Evolutionary conservation across 1,140 invertebrate species (phyloP), one percentile per base, ranked within the genome.

Genomic region (Papilio aristodemus): DNA sequence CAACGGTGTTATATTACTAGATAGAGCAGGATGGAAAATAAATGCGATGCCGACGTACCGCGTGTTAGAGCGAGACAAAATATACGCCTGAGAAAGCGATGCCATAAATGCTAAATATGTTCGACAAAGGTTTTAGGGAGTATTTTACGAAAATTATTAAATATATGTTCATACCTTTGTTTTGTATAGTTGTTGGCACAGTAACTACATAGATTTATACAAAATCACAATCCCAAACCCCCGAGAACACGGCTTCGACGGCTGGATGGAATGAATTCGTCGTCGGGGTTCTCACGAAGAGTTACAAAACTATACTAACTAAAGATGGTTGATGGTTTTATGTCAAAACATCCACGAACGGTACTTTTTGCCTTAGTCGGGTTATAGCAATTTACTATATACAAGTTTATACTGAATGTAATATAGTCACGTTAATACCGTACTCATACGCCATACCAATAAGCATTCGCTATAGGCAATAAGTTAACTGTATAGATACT

Each of bases 1-100:
- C 86, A 91, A 90, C 89, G 89, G 87, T 91, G 89, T 91, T 91
- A 90, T 89, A 91, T 91, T 91, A 91, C 89, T 88, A 85, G 86
- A 82, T 75, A 78, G 85, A 91, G 83, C 74, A 87, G 89, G 89
- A 90, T 69, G 78, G 82, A 82, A 81, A 79, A 87, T 80, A 77
- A 84, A 82, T 81, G 76, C 76, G 79, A 82, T 82, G 79, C 75
- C 86, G 79, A 84, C 78, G 78, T 85, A 79, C 83, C 72, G 74
- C 78, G 82, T 83, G 83, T 73, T 80, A 84, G 81, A 91, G 77
- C 69, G 85, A 87, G 89, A 90, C 78, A 84, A 83, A 85, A 83
- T 69, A 88, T 85, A 81, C 78, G 80, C 83, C 83, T 87, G 86
- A 86, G 89, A 91, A 91, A 91, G 86, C 89, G 86, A 89, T 91